Evolutionary conservation across 1,140 invertebrate species (phyloP).

Genomic region (Brachionus sp.): DNA sequence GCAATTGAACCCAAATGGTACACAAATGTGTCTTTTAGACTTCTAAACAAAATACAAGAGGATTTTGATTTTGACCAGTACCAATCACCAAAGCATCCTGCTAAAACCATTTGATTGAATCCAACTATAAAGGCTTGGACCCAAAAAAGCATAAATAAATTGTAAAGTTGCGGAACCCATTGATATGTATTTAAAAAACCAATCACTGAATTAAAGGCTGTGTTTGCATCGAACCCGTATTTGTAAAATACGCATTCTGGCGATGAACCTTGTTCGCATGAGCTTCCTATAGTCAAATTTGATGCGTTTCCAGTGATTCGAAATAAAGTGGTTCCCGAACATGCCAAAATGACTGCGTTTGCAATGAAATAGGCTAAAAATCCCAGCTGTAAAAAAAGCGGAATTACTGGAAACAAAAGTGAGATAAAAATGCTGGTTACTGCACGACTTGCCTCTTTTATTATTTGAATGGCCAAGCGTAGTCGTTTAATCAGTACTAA

Average conservation of each 20-base stretch:
- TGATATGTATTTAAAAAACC: constrained; percentile 32
- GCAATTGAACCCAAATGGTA: constrained; percentile 90
- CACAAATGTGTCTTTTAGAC: constrained; percentile 58
- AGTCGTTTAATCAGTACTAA: constrained; percentile 66
- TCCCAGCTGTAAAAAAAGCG: constrained; percentile 75
- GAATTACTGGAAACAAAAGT: constrained; percentile 82
- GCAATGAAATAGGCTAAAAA: constrained; percentile 70
- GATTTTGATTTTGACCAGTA: constrained; percentile 53
- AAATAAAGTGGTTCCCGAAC: constrained; percentile 51
- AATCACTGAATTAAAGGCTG: constrained; percentile 18
- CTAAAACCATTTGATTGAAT: constrained; percentile 83
- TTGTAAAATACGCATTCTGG: constrained; percentile 20
- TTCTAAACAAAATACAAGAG: constrained; percentile 69
- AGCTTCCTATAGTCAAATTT: not conserved
- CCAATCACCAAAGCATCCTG: constrained; percentile 50
- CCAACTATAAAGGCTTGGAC: constrained; percentile 80
- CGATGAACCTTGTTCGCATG: not conserved
- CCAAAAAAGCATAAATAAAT: constrained; percentile 86
- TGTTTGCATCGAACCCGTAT: constrained; percentile 11
- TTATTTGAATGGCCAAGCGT: constrained; percentile 79
- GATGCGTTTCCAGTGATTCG: not conserved
- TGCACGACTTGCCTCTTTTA: constrained; percentile 79
- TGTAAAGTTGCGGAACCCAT: constrained; percentile 64
- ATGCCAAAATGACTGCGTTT: constrained; percentile 67
- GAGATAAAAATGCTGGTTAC: constrained; percentile 77